Base-by-base conservation (phyloP, 2,797 vertebrate genomes). In the Alfaro cultratus region DNA sequence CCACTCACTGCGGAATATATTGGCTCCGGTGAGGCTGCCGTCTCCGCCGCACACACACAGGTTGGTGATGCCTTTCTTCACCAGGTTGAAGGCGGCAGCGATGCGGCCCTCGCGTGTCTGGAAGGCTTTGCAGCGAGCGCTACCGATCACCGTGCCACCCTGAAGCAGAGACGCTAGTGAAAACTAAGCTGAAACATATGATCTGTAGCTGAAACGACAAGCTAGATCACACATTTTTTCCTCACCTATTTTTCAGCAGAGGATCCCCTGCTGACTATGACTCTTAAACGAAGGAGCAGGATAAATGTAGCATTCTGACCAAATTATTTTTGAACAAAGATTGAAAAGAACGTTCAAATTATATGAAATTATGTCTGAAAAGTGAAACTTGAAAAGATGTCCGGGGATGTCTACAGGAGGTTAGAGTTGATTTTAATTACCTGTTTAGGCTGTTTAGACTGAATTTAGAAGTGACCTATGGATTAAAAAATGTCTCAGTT, bases 1-100 rank as follows among this genome's bases (percentile, higher is more conserved):
- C 98, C 98, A 99, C 94, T 99, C 98, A 0, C 84, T 95, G 68
- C 97, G 97, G 92, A 99, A 99, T 92, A 98, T 93, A 90, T 98
- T 96, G 0, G 98, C 98, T 0, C 98, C 98, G 0, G 98, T 99
- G 80, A 99, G 97, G 94, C 98, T 99, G 93, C 98, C 98, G 0
- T 99, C 98, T 0, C 98, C 98, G 0, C 98, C 98, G 0, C 99
- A 99, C 88, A 99, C 98, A 0, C 98, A 99, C 85, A 99, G 94
- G 94, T 99, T 99, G 92, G 97, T 97, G 95, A 99, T 98, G 87
- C 97, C 96, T 0, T 96, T 97, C 76, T 97, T 95, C 34, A 99
- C 96, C 80, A 99, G 95, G 94, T 99, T 98, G 79, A 94, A 96
- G 78, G 98, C 97, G 0, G 98, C 97, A 0, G 93, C 87, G 21